Percentiles rank a stretch among this genome's conserved stretches.
Conservation (phyloP, 2,797 vertebrate species). For the Graptemys geographica region DNA sequence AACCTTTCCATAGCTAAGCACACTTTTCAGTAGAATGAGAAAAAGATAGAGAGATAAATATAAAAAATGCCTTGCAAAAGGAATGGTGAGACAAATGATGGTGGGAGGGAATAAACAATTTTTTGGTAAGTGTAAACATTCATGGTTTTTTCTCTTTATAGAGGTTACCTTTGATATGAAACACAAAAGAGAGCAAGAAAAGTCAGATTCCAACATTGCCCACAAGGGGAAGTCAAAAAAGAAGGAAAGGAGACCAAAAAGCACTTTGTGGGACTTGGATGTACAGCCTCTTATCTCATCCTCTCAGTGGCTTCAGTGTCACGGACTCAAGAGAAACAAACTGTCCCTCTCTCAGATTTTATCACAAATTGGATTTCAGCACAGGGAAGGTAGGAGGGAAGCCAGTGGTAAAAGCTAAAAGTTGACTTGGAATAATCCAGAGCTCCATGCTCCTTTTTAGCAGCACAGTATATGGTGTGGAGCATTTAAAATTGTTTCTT, state of each 20-base stretch:
- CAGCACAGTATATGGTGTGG: neutral
- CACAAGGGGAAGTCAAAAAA: conserved; percentile 22
- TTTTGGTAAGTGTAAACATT: neutral
- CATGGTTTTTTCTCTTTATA: conserved; percentile 33
- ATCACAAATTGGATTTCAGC: conserved; percentile 83
- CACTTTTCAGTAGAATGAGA: neutral
- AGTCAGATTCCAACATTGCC: neutral
- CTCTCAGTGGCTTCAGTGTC: conserved; percentile 80
- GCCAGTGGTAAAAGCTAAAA: neutral
- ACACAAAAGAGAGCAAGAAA: conserved; percentile 21
- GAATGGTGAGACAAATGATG: neutral
- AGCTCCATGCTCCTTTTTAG: neutral
- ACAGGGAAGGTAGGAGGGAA: conserved; percentile 81
- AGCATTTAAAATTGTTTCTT: neutral
- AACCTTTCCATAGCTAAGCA: neutral
- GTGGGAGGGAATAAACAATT: neutral
- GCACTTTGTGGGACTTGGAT: conserved; percentile 27
- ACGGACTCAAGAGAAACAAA: conserved; percentile 83
- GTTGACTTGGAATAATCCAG: neutral
- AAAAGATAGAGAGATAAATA: neutral
- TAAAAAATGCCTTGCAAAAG: neutral
- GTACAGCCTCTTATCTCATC: conserved; percentile 80
- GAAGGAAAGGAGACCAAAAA: neutral
- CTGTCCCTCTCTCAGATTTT: conserved; percentile 83
- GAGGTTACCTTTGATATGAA: conserved; percentile 44